Evolutionary conservation across 2,113 vertebrate genomes (phyloP).

Genomic region (Eolophus roseicapilla): DNA sequence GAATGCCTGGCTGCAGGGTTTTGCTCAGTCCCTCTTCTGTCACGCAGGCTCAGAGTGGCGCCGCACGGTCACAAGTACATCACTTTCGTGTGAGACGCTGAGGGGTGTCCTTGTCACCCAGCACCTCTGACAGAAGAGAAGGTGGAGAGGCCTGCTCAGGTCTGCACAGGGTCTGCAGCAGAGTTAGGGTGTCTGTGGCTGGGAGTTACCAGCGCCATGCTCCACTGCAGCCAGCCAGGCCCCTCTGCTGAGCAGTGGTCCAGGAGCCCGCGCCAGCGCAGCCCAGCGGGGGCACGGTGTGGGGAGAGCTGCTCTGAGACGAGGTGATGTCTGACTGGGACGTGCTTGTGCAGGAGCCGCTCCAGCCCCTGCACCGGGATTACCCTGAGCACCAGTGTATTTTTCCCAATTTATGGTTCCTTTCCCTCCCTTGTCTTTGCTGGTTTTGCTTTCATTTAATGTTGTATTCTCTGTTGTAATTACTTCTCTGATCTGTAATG

Average conservation of each 20-base stretch:
- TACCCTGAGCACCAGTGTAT: neutral
- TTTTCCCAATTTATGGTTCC: constrained; percentile 24
- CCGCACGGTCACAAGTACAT: neutral
- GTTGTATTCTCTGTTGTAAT: constrained; percentile 47
- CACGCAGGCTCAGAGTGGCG: neutral
- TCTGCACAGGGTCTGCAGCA: neutral
- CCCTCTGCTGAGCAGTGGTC: neutral
- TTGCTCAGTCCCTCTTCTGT: neutral
- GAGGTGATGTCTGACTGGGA: neutral
- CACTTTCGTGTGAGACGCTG: neutral
- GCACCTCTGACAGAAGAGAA: neutral
- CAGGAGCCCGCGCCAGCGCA: neutral
- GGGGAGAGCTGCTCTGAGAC: neutral
- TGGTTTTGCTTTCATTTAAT: constrained; percentile 53
- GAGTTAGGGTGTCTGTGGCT: neutral
- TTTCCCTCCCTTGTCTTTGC: constrained; percentile 1
- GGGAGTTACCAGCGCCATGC: neutral
- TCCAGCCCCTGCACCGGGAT: neutral
- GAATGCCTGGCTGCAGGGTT: neutral
- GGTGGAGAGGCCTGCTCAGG: neutral
- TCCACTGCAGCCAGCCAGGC: neutral
- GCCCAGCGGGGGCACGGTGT: neutral
- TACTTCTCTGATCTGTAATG: constrained; percentile 28
- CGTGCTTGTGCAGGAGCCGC: neutral
- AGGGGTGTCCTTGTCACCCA: neutral